A percentile compares a stretch with the other conserved stretches of the same genome.
Evolutionary conservation across 2,797 vertebrate genomes (phyloP).

Genomic region (Sebastiscus tertius): DNA sequence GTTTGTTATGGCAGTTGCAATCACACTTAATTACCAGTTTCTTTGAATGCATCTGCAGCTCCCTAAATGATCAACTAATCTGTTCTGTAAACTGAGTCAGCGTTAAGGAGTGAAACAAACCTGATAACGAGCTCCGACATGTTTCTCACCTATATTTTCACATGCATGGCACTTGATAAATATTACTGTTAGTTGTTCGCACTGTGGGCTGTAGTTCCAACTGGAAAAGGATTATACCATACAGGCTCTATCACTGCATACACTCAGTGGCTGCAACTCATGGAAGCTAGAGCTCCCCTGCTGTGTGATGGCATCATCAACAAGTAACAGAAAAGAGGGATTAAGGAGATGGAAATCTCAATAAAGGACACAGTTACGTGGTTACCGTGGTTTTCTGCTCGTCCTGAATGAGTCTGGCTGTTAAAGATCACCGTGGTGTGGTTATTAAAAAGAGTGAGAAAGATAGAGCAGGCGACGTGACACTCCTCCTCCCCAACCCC

Average conservation of each 20-base stretch:
- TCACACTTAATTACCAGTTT: background rate
- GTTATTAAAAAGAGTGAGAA: constrained; percentile 30
- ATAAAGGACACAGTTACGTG: background rate
- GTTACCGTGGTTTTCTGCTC: background rate
- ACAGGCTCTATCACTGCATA: background rate
- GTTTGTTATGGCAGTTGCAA: background rate
- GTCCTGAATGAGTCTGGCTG: background rate
- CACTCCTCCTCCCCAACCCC: constrained; percentile 45
- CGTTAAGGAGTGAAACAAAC: background rate
- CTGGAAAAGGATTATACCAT: background rate
- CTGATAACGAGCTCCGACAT: background rate
- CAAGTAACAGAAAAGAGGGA: background rate
- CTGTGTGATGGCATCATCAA: background rate
- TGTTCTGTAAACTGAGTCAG: background rate
- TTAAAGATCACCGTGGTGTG: background rate
- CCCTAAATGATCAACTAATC: background rate
- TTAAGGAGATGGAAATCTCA: background rate
- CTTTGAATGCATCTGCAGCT: background rate
- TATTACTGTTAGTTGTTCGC: background rate
- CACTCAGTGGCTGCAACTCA: background rate
- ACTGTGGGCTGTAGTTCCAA: background rate
- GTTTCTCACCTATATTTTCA: background rate
- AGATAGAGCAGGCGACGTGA: constrained; percentile 1
- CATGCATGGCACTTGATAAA: background rate
- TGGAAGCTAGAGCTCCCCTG: background rate